phyloP scores from a whole-genome alignment of 1,140 invertebrate genomes.

The Dinoponera quadriceps region DNA sequence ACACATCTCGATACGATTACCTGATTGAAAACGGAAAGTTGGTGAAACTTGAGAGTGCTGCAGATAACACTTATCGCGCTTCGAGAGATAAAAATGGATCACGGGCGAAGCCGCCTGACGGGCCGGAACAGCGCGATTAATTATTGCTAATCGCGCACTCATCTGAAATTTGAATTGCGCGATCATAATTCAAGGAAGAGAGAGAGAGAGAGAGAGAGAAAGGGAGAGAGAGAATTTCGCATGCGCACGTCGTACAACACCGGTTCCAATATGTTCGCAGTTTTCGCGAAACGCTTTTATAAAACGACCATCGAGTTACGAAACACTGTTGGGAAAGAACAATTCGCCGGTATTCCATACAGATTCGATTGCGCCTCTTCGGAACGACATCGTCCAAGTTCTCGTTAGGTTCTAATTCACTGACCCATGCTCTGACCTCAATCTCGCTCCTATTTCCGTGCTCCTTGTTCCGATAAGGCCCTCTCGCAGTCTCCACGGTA shows the following conservation, averaged over 20 bases:
- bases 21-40: no score
- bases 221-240: slow-evolving; percentile 2
- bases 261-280: not conserved
- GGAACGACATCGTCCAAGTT: not conserved
- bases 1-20: not conserved
- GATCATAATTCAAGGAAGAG: not conserved
- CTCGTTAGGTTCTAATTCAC: slow-evolving; percentile 13
- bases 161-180: not conserved
- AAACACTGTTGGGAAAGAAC: not conserved
- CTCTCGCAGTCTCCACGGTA: not conserved
- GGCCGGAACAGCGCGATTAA: not conserved
- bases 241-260: not conserved
- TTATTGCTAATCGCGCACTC: not conserved
- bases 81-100: no score
- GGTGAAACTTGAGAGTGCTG: no score
- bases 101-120: no score
- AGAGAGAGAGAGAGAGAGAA: not conserved
- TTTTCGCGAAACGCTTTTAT: not conserved
- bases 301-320: not conserved
- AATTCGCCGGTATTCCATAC: not conserved
- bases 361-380: slow-evolving; percentile 7
- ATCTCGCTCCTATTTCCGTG: slow-evolving; percentile 28
- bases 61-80: no score
- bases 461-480: slow-evolving; percentile 14
- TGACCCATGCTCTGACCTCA: slow-evolving; percentile 8